Percentiles rank a stretch among this genome's conserved stretches.
Evolutionary conservation across 2,113 vertebrate genomes (phyloP).

Genomic region (Pelusios castaneus): DNA sequence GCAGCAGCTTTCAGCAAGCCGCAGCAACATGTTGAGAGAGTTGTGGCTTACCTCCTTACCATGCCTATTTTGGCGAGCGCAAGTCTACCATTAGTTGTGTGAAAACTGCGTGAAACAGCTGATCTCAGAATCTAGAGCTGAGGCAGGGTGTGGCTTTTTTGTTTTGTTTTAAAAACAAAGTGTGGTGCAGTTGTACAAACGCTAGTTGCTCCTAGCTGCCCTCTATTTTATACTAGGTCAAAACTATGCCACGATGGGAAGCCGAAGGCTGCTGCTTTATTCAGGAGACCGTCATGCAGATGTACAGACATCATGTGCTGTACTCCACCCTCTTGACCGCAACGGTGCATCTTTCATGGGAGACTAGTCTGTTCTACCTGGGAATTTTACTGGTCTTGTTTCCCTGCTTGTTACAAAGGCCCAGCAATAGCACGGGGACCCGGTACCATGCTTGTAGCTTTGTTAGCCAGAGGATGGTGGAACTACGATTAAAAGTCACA

Average conservation of each 20-base stretch:
- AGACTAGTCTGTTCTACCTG: accelerated
- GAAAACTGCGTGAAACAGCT: not conserved
- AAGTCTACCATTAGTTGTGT: not conserved
- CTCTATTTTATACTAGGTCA: not conserved
- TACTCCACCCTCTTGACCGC: not conserved
- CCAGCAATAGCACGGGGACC: not conserved
- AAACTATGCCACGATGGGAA: not conserved
- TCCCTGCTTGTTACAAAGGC: not conserved
- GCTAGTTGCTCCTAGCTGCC: not conserved
- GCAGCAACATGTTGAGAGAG: constrained; percentile 57
- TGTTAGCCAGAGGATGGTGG: accelerated
- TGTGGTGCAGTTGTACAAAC: accelerated
- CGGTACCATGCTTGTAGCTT: not conserved
- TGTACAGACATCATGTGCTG: accelerated
- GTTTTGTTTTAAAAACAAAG: accelerated
- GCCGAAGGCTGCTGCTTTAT: not conserved
- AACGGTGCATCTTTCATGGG: accelerated
- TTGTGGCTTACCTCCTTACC: constrained; percentile 42
- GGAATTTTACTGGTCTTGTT: not conserved
- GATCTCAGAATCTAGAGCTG: not conserved
- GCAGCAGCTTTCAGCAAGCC: constrained; percentile 36
- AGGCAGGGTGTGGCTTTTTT: accelerated
- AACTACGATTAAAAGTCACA: accelerated
- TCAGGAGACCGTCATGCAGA: accelerated
- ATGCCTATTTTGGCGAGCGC: constrained; percentile 57